Evolutionary conservation across 2,797 vertebrate genomes (phyloP).

Genomic region (Crypturellus tataupa): DNA sequence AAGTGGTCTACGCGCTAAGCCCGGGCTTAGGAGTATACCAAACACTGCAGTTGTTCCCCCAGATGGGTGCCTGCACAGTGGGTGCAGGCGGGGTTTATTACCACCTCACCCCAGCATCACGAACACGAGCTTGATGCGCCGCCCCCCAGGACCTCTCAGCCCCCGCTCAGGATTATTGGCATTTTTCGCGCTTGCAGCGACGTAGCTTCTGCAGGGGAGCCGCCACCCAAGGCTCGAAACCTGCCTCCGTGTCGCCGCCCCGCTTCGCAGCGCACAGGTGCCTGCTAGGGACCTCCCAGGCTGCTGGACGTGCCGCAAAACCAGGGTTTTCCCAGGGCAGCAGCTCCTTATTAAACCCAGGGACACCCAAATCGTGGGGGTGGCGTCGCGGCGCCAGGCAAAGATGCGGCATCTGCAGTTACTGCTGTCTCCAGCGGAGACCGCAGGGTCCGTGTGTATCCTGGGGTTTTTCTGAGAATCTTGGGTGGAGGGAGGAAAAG

Average conservation of each 20-base stretch:
- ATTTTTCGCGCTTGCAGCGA: background rate
- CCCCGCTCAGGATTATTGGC: background rate
- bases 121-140: background rate
- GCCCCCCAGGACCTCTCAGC: background rate
- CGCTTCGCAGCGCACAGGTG: background rate
- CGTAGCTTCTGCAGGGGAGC: background rate
- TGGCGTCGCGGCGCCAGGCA: background rate
- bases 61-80: background rate
- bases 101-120: background rate
- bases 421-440: background rate
- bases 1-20: background rate
- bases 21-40: background rate
- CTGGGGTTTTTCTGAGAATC: background rate
- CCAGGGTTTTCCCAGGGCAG: accelerated
- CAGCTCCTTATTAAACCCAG: background rate
- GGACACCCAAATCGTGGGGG: background rate
- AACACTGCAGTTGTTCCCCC: background rate
- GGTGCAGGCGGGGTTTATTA: background rate
- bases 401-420: background rate
- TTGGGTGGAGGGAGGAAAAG: background rate
- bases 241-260: background rate
- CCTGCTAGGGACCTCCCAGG: background rate
- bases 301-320: background rate
- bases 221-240: background rate
- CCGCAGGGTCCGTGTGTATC: background rate